Conservation (phyloP, 2,113 vertebrate species). For the Dicrurus megarhynchus region DNA sequence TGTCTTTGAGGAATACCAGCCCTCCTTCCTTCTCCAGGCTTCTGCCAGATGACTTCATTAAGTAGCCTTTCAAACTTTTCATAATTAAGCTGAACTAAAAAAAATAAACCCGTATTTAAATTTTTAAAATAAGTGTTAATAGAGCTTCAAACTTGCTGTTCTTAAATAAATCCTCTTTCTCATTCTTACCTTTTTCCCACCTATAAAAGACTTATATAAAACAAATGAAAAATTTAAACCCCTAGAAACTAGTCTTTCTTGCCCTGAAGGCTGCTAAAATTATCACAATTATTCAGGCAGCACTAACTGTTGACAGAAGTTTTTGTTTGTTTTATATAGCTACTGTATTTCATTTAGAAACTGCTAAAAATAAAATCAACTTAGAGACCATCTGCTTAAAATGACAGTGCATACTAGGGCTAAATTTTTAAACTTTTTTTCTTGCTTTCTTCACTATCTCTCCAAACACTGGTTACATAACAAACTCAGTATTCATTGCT, state of each 20-base stretch:
- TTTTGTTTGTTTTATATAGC: constrained; percentile 50
- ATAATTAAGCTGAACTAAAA: neutral
- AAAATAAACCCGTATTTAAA: neutral
- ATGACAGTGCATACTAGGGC: neutral
- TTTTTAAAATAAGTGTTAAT: neutral
- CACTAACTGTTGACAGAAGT: constrained; percentile 6
- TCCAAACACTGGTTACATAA: neutral
- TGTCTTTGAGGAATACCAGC: neutral
- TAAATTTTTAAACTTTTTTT: neutral
- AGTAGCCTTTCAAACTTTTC: neutral
- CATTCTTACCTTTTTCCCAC: neutral
- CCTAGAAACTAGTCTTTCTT: neutral
- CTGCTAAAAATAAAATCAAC: constrained; percentile 39
- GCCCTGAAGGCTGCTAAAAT: neutral
- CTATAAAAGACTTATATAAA: neutral
- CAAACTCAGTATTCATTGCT: neutral
- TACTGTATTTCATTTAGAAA: constrained; percentile 29
- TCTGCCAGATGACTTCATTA: neutral
- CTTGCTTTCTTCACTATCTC: neutral
- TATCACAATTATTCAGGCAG: neutral
- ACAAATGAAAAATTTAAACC: neutral
- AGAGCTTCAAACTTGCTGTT: neutral
- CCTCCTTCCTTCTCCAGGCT: neutral
- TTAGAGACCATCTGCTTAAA: constrained; percentile 47
- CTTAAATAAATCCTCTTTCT: neutral